A percentile compares a stretch with the other conserved stretches of the same genome.
phyloP scores from a whole-genome alignment of 2,113 vertebrate genomes.

The Cinclus mexicanus region DNA sequence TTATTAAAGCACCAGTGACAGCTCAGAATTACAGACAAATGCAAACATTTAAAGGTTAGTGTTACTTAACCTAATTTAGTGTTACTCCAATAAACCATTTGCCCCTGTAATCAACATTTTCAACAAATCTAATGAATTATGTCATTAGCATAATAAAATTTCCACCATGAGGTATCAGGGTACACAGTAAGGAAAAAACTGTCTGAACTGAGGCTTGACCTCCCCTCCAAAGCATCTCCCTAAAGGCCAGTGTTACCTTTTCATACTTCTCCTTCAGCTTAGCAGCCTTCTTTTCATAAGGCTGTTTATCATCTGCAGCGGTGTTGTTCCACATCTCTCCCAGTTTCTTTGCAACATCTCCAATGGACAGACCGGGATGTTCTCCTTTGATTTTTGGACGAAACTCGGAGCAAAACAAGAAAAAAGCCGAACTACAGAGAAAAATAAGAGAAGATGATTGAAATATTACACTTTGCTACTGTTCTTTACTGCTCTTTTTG shows the following conservation, averaged over 20 bases:
- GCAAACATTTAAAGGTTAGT: neutral
- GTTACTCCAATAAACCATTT: rapidly evolving
- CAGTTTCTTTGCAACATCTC: conserved; percentile 93
- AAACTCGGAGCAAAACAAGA: conserved; percentile 95
- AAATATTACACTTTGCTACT: neutral
- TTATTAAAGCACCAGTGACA: neutral
- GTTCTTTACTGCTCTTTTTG: neutral
- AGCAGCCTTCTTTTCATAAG: conserved; percentile 93
- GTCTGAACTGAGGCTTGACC: neutral
- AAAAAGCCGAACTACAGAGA: conserved; percentile 89
- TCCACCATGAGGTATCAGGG: neutral
- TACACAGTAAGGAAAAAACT: rapidly evolving
- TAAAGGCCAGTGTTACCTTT: conserved; percentile 77
- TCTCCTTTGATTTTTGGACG: conserved; percentile 95
- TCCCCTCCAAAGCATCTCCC: neutral
- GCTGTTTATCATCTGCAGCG: conserved; percentile 89
- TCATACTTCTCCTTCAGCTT: conserved; percentile 99
- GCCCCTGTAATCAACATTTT: rapidly evolving
- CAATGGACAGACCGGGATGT: conserved; percentile 87
- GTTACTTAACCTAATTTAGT: neutral
- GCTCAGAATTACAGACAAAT: neutral
- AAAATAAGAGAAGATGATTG: neutral
- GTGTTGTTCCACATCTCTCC: conserved; percentile 97
- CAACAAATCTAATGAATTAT: neutral
- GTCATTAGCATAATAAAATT: neutral